phyloP scores from a whole-genome alignment of 2,113 vertebrate species.

The Mesitornis unicolor region DNA sequence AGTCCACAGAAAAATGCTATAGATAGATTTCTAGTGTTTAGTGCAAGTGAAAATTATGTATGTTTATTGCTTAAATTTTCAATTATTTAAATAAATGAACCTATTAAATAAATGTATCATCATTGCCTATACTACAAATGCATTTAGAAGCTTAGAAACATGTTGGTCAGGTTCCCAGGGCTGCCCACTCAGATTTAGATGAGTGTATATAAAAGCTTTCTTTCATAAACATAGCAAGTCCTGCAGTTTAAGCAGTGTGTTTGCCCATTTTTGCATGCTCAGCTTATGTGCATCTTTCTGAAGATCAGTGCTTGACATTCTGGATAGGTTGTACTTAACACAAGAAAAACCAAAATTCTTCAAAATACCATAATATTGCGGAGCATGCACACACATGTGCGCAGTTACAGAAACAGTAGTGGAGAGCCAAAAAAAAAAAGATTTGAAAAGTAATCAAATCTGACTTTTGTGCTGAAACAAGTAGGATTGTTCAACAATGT shows the following conservation, averaged over 20 bases:
- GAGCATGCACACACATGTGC: not conserved
- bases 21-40: not conserved
- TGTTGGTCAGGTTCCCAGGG: conserved; percentile 65
- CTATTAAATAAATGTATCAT: conserved; percentile 2
- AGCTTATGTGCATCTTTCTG: not conserved
- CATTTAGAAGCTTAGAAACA: not conserved
- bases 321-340: not conserved
- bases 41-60: not conserved
- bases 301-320: conserved; percentile 1
- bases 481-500: not conserved
- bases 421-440: not conserved
- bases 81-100: not conserved
- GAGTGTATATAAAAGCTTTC: conserved; percentile 18
- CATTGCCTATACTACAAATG: conserved; percentile 1
- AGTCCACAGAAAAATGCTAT: not conserved
- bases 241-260: conserved; percentile 51
- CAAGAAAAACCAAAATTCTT: not conserved
- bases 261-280: conserved; percentile 53
- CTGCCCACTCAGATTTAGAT: conserved; percentile 52
- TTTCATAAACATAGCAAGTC: conserved; percentile 35
- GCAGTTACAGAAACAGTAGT: not conserved
- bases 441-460: not conserved
- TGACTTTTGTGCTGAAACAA: not conserved
- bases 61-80: not conserved
- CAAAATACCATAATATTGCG: not conserved